Evolutionary conservation across 2,888 invertebrate genomes (phyloP), one percentile per base, ranked within the genome.

Genomic region (Choreutis nemorana): DNA sequence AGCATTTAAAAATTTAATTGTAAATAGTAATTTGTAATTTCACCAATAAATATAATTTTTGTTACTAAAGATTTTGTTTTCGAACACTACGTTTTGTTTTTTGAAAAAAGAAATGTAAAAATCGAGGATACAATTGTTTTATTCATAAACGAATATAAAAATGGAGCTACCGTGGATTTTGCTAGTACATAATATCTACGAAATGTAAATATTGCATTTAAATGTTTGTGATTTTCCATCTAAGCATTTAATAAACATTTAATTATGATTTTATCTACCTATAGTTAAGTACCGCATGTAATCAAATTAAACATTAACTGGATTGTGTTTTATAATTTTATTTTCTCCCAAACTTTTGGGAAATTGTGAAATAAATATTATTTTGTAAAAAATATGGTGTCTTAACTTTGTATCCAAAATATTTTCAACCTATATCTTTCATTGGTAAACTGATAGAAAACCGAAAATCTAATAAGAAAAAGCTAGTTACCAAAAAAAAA

Each of bases 131-230:
- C 45, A 42, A 44, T 32, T 40, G 39, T 49, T 53, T 48, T 61
- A 48, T 67, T 8, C 8, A 55, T 50, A 58, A 56, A 59, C 36
- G 32, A 38, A 44, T 30, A 32, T 40, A 28, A 13, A 23, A 18
- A 40, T 39, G 35, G 42, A 36, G 36, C 39, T 45, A 40, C 44
- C 41, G 40, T 61, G 62, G 50, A 42, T 44, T 43, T 50, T n/a
- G n/a, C n/a, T 43, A 40, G 41, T 42, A 8, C 10, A 10, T 23
- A 12, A 51, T 46, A 43, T 49, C 50, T 42, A 39, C 41, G 34
- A 44, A 48, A 31, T 73, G 71, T 75, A 73, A 70, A 75, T 73
- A 73, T 62, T 70, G 77, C 75, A 75, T 77, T 77, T 77, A 68
- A 52, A 57, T 47, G 48, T 68, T 67, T 71, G 71, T 71, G 68